These are phyloP conservation scores for Cryptotis parvus DNA, from an alignment of 2,113 vertebrate genomes.

Conservation along the genomic window DNA sequence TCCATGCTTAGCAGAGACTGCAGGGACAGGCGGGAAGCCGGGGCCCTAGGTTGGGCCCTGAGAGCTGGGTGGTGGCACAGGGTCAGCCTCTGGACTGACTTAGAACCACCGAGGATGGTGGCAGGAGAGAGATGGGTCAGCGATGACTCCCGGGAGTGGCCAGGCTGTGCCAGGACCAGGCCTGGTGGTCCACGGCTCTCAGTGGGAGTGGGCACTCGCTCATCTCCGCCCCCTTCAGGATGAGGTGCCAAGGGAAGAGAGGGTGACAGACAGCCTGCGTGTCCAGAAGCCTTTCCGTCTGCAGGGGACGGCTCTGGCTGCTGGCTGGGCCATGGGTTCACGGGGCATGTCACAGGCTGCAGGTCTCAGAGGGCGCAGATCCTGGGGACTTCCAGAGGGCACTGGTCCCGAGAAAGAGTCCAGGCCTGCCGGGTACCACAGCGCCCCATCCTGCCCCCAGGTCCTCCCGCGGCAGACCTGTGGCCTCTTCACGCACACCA, in stretches of 20 bases:
- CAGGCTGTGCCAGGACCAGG: neutral
- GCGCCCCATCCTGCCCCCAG: slow-evolving; percentile 81
- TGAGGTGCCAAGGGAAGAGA: neutral
- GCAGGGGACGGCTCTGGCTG: too few relatives aligned
- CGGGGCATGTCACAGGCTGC: neutral
- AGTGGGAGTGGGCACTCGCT: too few relatives aligned
- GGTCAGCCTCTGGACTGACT: neutral
- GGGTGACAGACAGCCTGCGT: neutral
- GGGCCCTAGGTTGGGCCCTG: neutral
- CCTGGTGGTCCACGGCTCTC: too few relatives aligned
- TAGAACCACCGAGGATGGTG: neutral
- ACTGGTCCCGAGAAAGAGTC: neutral
- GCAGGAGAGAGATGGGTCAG: neutral
- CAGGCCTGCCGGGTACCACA: neutral
- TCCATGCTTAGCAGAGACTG: neutral
- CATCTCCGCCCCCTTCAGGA: neutral
- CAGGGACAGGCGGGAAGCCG: neutral
- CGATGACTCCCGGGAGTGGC: neutral
- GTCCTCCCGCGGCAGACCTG: slow-evolving; percentile 97
- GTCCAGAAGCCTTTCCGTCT: too few relatives aligned
- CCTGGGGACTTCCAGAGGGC: too few relatives aligned
- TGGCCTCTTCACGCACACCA: slow-evolving; percentile 98
- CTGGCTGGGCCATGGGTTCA: too few relatives aligned
- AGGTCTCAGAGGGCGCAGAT: neutral
- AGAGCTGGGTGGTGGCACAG: neutral